phyloP scores from a whole-genome alignment of 2,888 invertebrate species.

The Nephrotoma appendiculata region DNA sequence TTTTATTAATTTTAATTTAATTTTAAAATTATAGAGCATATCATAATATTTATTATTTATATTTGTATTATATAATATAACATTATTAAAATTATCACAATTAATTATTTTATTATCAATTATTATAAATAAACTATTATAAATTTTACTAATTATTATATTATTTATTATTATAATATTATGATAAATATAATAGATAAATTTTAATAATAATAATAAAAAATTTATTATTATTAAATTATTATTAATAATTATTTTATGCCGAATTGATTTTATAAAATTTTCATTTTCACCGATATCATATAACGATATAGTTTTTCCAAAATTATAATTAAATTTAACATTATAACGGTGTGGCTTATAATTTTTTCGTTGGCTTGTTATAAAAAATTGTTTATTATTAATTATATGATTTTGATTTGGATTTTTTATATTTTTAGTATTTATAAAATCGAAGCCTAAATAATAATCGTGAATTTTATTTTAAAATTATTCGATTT shows the following conservation, averaged over 20 bases:
- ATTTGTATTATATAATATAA: background rate
- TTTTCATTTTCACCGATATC: slow-evolving; percentile 14
- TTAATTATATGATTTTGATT: background rate
- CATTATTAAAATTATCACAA: slow-evolving; percentile 4
- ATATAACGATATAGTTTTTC: slow-evolving; percentile 8
- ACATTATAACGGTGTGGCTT: background rate
- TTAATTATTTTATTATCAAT: slow-evolving; percentile 3
- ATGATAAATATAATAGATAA: background rate
- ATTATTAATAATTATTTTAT: background rate
- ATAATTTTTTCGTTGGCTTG: background rate
- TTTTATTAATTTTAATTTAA: background rate
- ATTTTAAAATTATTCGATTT: background rate
- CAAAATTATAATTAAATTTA: background rate
- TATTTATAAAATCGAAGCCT: background rate
- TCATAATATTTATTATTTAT: slow-evolving; percentile 2
- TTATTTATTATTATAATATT: slow-evolving; percentile 2
- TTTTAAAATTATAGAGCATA: background rate
- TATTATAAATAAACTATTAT: slow-evolving; percentile 2
- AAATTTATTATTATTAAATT: background rate
- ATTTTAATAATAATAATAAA: slow-evolving; percentile 1
- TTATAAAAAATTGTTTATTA: background rate
- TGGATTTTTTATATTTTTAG: background rate
- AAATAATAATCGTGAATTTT: background rate
- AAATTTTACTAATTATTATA: slow-evolving; percentile 4
- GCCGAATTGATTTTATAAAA: background rate